Conservation (phyloP, 2,113 vertebrate genomes). For the Vanacampus margaritifer region DNA sequence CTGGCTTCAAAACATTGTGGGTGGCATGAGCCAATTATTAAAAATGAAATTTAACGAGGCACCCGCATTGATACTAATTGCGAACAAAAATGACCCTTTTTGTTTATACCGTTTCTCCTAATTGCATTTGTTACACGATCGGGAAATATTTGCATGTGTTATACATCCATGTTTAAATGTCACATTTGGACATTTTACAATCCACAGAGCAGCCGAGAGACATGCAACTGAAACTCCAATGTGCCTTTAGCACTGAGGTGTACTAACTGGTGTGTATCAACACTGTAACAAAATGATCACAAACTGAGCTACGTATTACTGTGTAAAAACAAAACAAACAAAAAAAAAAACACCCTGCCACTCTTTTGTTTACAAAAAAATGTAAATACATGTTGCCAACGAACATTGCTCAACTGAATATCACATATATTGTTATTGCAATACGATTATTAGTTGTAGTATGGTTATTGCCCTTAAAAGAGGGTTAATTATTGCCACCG, state of each 20-base stretch:
- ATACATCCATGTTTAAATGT: background rate
- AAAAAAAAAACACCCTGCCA: slow-evolving; percentile 61
- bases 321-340: slow-evolving; percentile 60
- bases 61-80: background rate
- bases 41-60: background rate
- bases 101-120: background rate
- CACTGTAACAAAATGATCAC: slow-evolving; percentile 56
- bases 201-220: slow-evolving; percentile 46
- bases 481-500: slow-evolving; percentile 53
- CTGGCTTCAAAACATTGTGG: too few species aligned
- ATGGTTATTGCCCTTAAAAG: slow-evolving; percentile 63
- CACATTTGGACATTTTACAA: background rate
- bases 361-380: slow-evolving; percentile 64
- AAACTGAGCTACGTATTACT: slow-evolving; percentile 25
- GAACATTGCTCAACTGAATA: slow-evolving; percentile 69
- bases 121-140: background rate
- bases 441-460: slow-evolving; percentile 57
- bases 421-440: slow-evolving; percentile 71
- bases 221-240: slow-evolving; percentile 51
- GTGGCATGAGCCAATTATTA: too few species aligned
- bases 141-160: background rate
- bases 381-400: slow-evolving; percentile 72
- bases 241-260: slow-evolving; percentile 56
- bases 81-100: background rate
- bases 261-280: slow-evolving; percentile 40